A percentile compares a stretch with the other conserved stretches of the same genome.
Conservation (phyloP, 2,888 invertebrate species). For the Watsonalla cultraria region DNA sequence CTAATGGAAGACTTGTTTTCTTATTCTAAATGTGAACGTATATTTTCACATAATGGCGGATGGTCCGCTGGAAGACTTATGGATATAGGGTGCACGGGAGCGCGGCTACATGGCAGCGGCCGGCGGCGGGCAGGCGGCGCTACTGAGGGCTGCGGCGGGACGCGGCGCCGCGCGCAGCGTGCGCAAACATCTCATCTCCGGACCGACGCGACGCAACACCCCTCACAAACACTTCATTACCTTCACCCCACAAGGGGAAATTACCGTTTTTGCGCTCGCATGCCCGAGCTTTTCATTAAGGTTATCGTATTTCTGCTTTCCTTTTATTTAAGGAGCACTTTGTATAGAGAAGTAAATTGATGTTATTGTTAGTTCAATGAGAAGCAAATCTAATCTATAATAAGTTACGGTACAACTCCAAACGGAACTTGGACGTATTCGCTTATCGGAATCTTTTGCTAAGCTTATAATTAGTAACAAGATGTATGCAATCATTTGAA, state of each 20-base stretch:
- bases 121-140: conserved; percentile 72
- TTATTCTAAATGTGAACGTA: conserved; percentile 50
- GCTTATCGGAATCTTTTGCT: not conserved
- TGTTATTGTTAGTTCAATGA: no score
- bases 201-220: conserved; percentile 23
- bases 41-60: conserved; percentile 39
- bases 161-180: conserved; percentile 59
- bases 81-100: conserved; percentile 33
- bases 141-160: conserved; percentile 51
- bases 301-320: not conserved
- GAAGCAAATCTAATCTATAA: no score
- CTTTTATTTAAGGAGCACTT: no score
- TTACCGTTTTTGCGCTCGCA: not conserved
- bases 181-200: conserved; percentile 64
- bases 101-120: conserved; percentile 64
- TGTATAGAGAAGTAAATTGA: no score
- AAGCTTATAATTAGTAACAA: not conserved
- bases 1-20: conserved; percentile 78
- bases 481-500: no score
- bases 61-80: conserved; percentile 62
- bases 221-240: conserved; percentile 38
- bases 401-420: no score
- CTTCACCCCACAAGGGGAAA: conserved; percentile 24
- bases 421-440: no score
- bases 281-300: not conserved